Base-by-base conservation (phyloP, 2,113 vertebrate genomes). In the Oryzias woworae region DNA sequence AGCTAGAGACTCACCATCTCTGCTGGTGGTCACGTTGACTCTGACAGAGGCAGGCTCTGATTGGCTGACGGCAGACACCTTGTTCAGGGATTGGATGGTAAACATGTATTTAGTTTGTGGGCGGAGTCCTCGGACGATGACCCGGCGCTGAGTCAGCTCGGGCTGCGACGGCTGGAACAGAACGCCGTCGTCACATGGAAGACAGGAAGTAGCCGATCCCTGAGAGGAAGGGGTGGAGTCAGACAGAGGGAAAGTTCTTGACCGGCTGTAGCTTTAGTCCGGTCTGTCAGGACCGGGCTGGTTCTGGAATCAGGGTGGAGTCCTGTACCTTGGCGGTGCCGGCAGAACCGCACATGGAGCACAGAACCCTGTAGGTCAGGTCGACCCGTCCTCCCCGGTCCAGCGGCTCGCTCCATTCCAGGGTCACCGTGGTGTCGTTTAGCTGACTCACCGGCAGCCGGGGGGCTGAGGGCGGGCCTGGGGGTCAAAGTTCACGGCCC, bases 321-420 rank as follows among this genome's bases (percentile, higher is more conserved):
- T 0, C 72, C 65, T 2, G 0, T 77, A 79, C 49, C 73, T 56
- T 53, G 56, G 50, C 23, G 22, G 41, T 1, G 7, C 20, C 6
- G 28, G 41, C 4, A 7, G 66, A 14, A 59, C 64, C 78, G 7
- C 93, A 95, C 61, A 56, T 60, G 1, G 62, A 58, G 61, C 94
- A 96, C 42, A 86, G 74, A 2, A 96, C 61, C 0, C 53, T 61
- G 3, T 95, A 95, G 51, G 64, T 88, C 47, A 95, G 85, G 83
- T 96, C 95, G 0, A 60, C 44, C 0, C 95, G 87, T 1, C 94
- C 94, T 0, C 94, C 94, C 0, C 80, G 86, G 23, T 94, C 92
- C 13, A 93, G 80, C 0, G 95, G 95, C 7, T 95, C 94, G 2
- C 92, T 93, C 95, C 95, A 96, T 56, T 94, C 93, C 90, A 96